A percentile compares a stretch with the other conserved stretches of the same genome.
Conservation (phyloP, 2,888 invertebrate species). For the Diadegma fenestrale region DNA sequence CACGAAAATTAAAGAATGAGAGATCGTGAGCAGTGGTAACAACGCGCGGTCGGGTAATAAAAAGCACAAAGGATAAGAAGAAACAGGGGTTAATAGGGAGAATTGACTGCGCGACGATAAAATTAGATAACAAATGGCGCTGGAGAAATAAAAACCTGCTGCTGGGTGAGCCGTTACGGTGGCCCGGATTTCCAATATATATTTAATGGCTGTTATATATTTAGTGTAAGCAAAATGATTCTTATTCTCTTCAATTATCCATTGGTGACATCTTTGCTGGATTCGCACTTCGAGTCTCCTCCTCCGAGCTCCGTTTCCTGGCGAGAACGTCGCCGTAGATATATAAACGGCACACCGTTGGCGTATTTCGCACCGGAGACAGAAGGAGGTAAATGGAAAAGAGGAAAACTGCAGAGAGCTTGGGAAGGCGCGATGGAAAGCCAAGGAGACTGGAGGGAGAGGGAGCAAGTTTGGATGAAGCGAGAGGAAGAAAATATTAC, state of each 20-base stretch:
- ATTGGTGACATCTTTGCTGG: constrained; percentile 66
- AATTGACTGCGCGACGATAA: constrained; percentile 31
- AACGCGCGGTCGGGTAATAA: constrained; percentile 38
- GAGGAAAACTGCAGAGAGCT: constrained; percentile 42
- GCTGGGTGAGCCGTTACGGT: constrained; percentile 45
- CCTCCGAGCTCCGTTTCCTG: constrained; percentile 47
- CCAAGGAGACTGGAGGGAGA: not conserved
- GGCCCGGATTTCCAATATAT: constrained; percentile 32
- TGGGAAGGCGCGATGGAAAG: constrained; percentile 30
- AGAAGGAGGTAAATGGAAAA: constrained; percentile 58
- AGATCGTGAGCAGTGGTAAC: constrained; percentile 23
- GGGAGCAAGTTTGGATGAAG: constrained; percentile 41
- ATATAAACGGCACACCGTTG: constrained; percentile 1
- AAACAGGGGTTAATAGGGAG: constrained; percentile 32
- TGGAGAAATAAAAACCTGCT: constrained; percentile 28
- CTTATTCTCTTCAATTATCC: constrained; percentile 66
- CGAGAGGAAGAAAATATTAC: constrained; percentile 66
- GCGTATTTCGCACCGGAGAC: constrained; percentile 55
- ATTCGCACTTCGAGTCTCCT: constrained; percentile 62
- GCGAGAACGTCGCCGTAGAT: constrained; percentile 9
- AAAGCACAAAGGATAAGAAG: constrained; percentile 18
- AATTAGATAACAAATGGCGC: constrained; percentile 5
- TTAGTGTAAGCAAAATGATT: constrained; percentile 50
- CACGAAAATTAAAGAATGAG: constrained; percentile 33
- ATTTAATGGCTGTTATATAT: constrained; percentile 18